A percentile compares a stretch with the other conserved stretches of the same genome.
phyloP scores from a whole-genome alignment of 2,113 vertebrate species.

The Alexandromys fortis region DNA sequence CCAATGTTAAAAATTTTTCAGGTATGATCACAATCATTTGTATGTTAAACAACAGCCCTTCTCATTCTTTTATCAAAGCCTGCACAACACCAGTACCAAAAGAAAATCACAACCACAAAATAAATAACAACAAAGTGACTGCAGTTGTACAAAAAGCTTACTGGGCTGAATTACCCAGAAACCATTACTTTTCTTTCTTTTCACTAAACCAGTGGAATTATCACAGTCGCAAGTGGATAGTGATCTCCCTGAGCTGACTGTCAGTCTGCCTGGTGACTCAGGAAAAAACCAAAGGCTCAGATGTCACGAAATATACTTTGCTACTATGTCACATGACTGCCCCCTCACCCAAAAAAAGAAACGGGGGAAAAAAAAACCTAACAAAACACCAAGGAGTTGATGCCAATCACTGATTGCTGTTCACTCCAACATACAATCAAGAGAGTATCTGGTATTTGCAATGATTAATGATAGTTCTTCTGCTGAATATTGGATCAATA shows the following conservation, averaged over 20 bases:
- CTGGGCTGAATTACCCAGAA: neutral
- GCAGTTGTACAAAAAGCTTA: neutral
- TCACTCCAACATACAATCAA: neutral
- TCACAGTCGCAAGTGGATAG: neutral
- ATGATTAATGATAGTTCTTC: neutral
- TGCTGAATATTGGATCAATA: neutral
- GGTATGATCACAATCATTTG: accelerated
- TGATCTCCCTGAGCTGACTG: accelerated
- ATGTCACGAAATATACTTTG: accelerated
- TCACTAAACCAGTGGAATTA: neutral
- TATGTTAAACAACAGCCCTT: neutral
- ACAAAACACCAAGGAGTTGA: neutral
- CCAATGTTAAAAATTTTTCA: accelerated
- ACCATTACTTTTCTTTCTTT: neutral
- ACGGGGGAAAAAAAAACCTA: neutral
- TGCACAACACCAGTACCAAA: neutral
- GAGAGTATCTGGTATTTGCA: neutral
- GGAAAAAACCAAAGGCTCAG: accelerated
- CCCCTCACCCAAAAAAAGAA: accelerated
- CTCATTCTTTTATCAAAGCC: neutral
- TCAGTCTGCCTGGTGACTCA: neutral
- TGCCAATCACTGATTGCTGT: neutral
- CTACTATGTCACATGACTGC: neutral
- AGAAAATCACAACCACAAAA: neutral
- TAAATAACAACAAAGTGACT: neutral